Base-by-base conservation (phyloP, 2,888 invertebrate genomes). In the Pyrrhia umbra region DNA sequence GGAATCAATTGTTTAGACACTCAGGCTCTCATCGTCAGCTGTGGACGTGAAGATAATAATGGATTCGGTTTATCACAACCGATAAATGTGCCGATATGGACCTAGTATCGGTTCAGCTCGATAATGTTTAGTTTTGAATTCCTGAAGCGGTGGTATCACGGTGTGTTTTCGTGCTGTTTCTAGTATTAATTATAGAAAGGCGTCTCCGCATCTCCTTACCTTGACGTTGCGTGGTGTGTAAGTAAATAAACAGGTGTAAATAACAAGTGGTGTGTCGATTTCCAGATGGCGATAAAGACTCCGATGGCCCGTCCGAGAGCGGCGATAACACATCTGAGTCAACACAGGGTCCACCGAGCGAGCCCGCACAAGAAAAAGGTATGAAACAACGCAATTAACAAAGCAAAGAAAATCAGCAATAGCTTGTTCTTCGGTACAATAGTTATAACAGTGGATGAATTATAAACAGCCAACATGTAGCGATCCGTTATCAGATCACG, bases 321-420 rank as follows among this genome's bases (percentile, higher is more conserved):
- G 95, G 94, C n/a, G 95, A 95, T 83, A 95, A 92, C 75, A 94
- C 94, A 34, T 95, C 95, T 49, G 95, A 95, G 78, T 93, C 94
- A 27, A 94, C 93, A 50, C 94, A 94, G 80, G 92, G 92, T 39
- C 88, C 91, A 25, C 81, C 90, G 58, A 94, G 92, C 81, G 94
- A 94, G 74, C 93, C 94, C 42, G 91, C 95, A 16, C 93, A 95
- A 84, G 95, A 95, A 88, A 95, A 92, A 94, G 95, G 95, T 95
- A 88, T 42, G 50, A 62, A 60, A 66, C 49, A 58, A 56, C 56
- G 16, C 2, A 37, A 46, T 49, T 66, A 37, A 58, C 59, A 13
- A 61, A 20, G 13, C 21, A 47, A 21, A 55, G 52, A 25, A 54
- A 49, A 52, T 39, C 25, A 15, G 4, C 6, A 5, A 51, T 23